Conservation (phyloP, 2,888 invertebrate species). For the Lypha dubia region DNA sequence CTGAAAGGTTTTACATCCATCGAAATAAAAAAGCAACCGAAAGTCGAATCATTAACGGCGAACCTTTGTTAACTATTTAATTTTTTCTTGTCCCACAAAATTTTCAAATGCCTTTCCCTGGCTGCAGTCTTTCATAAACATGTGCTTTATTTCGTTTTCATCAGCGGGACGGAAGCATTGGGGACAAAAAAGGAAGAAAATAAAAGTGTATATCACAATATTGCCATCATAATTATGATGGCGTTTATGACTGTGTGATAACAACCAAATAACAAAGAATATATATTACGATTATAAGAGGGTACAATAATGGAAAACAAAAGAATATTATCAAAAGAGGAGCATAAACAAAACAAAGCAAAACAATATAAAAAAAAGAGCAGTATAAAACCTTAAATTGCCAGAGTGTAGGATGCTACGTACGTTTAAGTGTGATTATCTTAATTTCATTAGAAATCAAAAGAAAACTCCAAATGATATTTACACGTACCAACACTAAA, state of each 20-base stretch:
- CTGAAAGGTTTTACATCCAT: too few relatives aligned
- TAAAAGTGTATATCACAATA: constrained; percentile 30
- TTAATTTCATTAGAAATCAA: constrained; percentile 54
- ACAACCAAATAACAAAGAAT: constrained; percentile 16
- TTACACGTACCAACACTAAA: neutral
- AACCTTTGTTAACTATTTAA: too few relatives aligned
- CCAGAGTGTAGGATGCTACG: neutral
- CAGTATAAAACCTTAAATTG: constrained; percentile 20
- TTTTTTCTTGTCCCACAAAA: too few relatives aligned
- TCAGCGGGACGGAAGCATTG: neutral
- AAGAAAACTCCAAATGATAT: constrained; percentile 18
- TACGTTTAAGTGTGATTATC: constrained; percentile 22
- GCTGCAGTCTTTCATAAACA: neutral
- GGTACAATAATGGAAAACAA: constrained; percentile 30
- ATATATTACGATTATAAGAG: too few relatives aligned
- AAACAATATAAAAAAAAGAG: neutral
- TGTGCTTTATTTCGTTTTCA: neutral
- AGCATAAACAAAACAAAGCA: neutral
- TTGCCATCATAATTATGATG: constrained; percentile 62
- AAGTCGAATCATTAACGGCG: too few relatives aligned
- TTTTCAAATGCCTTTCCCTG: too few relatives aligned
- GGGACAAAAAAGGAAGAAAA: neutral
- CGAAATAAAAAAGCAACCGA: too few relatives aligned
- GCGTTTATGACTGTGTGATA: constrained; percentile 56
- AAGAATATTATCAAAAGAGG: constrained; percentile 16